Conservation (phyloP, 1,140 invertebrate genomes). For the Drosophila pandora region DNA sequence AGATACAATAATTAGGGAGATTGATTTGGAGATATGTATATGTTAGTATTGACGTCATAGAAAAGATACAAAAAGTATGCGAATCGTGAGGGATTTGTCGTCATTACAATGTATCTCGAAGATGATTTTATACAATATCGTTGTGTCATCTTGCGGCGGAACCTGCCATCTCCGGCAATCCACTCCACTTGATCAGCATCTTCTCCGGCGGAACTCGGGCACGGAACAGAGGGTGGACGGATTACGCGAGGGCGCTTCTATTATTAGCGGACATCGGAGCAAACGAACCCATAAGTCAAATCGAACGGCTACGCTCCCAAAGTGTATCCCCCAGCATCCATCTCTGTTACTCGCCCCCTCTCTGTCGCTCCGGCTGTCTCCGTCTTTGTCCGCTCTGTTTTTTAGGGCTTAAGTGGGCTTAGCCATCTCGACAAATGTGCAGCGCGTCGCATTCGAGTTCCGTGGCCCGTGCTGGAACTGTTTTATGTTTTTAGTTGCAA, state of each 20-base stretch:
- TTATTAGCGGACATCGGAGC: conserved; percentile 77
- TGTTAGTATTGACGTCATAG: too few relatives aligned
- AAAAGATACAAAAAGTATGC: too few relatives aligned
- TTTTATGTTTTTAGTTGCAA: conserved; percentile 64
- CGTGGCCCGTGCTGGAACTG: conserved; percentile 66
- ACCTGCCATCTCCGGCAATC: conserved; percentile 52
- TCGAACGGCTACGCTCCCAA: conserved; percentile 47
- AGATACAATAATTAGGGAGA: too few relatives aligned
- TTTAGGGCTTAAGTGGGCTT: conserved; percentile 80
- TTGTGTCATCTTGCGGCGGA: conserved; percentile 46
- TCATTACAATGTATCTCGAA: conserved; percentile 10
- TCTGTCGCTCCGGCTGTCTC: conserved; percentile 18
- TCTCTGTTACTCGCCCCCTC: conserved; percentile 5
- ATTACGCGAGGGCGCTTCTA: conserved; percentile 53
- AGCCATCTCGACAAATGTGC: conserved; percentile 75
- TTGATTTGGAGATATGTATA: too few relatives aligned
- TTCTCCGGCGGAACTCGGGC: background rate
- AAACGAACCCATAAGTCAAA: conserved; percentile 83
- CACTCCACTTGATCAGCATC: conserved; percentile 59
- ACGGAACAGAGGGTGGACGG: conserved; percentile 32
- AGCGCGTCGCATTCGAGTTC: conserved; percentile 39
- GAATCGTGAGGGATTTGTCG: background rate
- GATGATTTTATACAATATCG: conserved; percentile 14
- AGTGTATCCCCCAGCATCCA: conserved; percentile 2
- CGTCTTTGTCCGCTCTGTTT: conserved; percentile 62